Evolutionary conservation across 1,140 invertebrate genomes (phyloP).

Genomic region (Temnothorax curvispinosus): DNA sequence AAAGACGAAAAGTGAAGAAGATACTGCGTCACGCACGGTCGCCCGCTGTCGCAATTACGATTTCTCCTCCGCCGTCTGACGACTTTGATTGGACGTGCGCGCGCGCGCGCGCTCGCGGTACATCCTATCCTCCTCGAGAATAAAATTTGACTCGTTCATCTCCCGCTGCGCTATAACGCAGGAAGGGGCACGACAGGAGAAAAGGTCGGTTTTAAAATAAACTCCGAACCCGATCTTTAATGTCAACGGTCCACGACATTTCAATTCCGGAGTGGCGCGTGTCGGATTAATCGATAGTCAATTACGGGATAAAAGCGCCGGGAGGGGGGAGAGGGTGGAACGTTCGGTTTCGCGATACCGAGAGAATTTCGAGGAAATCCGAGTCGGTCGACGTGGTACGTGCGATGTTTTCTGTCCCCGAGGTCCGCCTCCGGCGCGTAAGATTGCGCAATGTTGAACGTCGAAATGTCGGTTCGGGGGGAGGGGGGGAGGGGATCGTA

Average conservation of each 20-base stretch:
- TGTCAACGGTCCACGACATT: slow-evolving; percentile 16
- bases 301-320: neutral
- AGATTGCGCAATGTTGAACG: slow-evolving; percentile 33
- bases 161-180: neutral
- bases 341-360: neutral
- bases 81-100: neutral
- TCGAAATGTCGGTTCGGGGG: neutral
- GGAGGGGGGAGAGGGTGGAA: too few species aligned
- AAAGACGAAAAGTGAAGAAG: neutral
- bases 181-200: neutral
- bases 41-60: neutral
- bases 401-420: too few species aligned
- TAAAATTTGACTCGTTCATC: neutral
- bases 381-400: too few species aligned
- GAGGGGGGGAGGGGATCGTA: neutral
- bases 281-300: slow-evolving; percentile 26
- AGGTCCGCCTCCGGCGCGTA: neutral
- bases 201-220: slow-evolving; percentile 4
- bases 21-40: neutral
- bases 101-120: too few species aligned
- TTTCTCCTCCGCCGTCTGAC: neutral
- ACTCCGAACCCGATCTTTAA: neutral
- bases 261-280: slow-evolving; percentile 24
- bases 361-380: neutral
- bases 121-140: neutral